phyloP scores from a whole-genome alignment of 2,888 invertebrate species.

The Stenichneumon culpator region DNA sequence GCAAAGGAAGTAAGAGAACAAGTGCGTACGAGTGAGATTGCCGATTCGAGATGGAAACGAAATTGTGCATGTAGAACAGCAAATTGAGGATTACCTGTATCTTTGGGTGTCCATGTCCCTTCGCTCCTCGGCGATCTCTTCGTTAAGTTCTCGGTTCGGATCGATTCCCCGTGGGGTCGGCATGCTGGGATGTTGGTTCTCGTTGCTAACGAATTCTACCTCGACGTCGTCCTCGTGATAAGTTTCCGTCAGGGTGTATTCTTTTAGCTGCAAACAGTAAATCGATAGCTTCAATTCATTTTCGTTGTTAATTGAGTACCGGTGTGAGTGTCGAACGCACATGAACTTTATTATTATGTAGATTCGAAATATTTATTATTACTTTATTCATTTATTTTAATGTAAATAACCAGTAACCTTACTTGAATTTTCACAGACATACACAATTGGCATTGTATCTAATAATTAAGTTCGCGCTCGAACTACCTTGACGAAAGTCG shows the following conservation, averaged over 20 bases:
- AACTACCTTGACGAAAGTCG: background rate
- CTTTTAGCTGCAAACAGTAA: constrained; percentile 89
- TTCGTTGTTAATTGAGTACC: background rate
- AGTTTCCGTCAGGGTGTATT: constrained; percentile 95
- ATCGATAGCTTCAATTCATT: background rate
- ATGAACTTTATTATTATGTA: too few relatives aligned
- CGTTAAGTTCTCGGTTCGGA: constrained; percentile 90
- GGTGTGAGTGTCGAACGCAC: too few relatives aligned
- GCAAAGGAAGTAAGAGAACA: too few relatives aligned
- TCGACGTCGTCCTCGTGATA: constrained; percentile 93
- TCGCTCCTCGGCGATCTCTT: constrained; percentile 93
- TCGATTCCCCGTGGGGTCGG: constrained; percentile 87
- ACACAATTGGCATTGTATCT: too few relatives aligned
- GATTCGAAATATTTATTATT: too few relatives aligned
- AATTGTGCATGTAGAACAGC: constrained; percentile 7
- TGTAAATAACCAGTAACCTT: too few relatives aligned
- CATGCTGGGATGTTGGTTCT: constrained; percentile 77
- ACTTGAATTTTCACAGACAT: too few relatives aligned
- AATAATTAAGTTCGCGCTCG: too few relatives aligned
- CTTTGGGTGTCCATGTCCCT: constrained; percentile 87
- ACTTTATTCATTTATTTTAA: too few relatives aligned
- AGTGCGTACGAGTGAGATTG: constrained; percentile 3
- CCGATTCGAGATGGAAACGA: constrained; percentile 1
- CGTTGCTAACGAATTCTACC: constrained; percentile 83
- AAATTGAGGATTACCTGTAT: constrained; percentile 80